Conservation (phyloP, 2,113 vertebrate genomes). For the Origma solitaria region DNA sequence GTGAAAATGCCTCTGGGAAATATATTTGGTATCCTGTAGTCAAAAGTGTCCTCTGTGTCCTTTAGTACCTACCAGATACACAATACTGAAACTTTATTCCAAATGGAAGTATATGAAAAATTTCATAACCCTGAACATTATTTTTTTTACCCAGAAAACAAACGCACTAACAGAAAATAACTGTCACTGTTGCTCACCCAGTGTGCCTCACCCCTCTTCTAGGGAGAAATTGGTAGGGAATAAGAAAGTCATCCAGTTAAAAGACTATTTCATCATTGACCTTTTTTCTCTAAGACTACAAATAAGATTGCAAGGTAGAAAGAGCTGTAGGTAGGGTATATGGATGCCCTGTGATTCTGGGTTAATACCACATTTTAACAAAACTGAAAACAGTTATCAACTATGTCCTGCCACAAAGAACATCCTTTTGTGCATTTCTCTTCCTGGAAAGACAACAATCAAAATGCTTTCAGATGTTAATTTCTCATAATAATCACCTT, state of each 20-base stretch:
- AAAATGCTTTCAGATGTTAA: neutral
- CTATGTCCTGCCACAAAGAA: neutral
- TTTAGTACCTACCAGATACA: neutral
- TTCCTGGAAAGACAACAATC: neutral
- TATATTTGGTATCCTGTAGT: neutral
- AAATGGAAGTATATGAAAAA: neutral
- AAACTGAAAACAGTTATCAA: neutral
- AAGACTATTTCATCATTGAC: neutral
- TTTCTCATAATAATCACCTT: neutral
- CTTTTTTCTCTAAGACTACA: slow-evolving; percentile 5
- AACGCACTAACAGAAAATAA: neutral
- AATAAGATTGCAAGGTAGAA: neutral
- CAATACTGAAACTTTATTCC: neutral
- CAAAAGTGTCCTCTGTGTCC: neutral
- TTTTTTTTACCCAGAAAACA: neutral
- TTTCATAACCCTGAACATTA: neutral
- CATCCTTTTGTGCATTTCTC: neutral
- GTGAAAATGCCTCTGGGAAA: neutral
- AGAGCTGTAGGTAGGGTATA: neutral
- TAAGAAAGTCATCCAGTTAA: neutral
- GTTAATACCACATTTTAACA: neutral
- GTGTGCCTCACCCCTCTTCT: neutral
- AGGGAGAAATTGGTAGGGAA: neutral
- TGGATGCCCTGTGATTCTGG: neutral
- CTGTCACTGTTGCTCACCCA: neutral